Base-by-base conservation (phyloP, 2,888 invertebrate species). In the Timema cristinae region DNA sequence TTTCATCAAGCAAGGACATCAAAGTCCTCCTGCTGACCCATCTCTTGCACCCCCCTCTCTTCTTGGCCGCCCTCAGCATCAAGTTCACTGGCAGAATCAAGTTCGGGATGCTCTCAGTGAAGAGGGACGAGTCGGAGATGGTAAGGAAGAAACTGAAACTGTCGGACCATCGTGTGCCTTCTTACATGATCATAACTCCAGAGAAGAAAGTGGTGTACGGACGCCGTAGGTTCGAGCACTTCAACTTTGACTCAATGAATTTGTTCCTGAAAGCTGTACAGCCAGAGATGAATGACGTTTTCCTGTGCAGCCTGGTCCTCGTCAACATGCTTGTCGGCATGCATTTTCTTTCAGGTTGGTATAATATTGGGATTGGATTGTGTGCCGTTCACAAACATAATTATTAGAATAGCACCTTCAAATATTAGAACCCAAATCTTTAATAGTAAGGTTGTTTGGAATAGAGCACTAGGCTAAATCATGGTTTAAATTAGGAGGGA, bases 261-360 rank as follows among this genome's bases (percentile, higher is more conserved):
- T 76, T 80, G 47, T 83, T 83, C 75, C 78, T 86, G 48, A 80
- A 81, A 74, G 80, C 81, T 52, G 77, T 85, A 6, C 81, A 83
- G 74, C 86, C 86, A 5, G 84, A 84, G 78, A 80, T 83, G 73
- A 85, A 85, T 78, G 86, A 86, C 78, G 79, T 85, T 13, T 85
- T 85, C 77, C 78, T 84, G 10, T 77, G 81, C 67, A 83, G 82
- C 75, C 78, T 86, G 54, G 76, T 83, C 16, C 71, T 84, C 11
- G 81, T 82, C 69, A 85, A 85, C 77, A 77, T 83, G 75, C 76
- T 83, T 50, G 83, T 82, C 13, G 79, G 80, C 67, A 79, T 85
- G 74, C 83, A 84, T 74, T 76, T 76, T 63, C 47, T 61, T 16
- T 16, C 9, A 9, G 61, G 61, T 32, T n/a, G 47, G 0, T 54